phyloP scores from a whole-genome alignment of 1,140 invertebrate species.

The Ooceraea biroi region DNA sequence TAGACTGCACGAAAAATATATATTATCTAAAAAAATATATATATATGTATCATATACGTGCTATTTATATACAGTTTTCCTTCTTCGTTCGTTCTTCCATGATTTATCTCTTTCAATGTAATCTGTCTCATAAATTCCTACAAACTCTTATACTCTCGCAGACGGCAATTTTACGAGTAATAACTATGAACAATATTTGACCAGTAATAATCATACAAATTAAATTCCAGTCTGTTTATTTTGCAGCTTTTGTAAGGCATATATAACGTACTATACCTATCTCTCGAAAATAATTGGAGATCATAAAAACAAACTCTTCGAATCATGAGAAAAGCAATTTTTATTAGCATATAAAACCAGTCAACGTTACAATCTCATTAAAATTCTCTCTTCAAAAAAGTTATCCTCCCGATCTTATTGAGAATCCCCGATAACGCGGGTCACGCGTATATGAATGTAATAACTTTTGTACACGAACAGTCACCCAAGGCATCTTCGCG shows the following conservation, averaged over 20 bases:
- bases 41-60: conserved; percentile 27
- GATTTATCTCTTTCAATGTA: conserved; percentile 10
- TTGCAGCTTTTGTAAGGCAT: neutral
- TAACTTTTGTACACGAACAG: no score
- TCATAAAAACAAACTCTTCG: conserved; percentile 7
- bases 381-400: conserved; percentile 48
- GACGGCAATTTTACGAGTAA: neutral
- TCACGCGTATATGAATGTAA: neutral
- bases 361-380: conserved; percentile 6
- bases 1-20: conserved; percentile 83
- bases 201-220: neutral
- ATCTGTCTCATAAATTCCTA: neutral
- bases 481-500: neutral
- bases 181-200: neutral
- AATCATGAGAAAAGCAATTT: conserved; percentile 42
- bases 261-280: neutral
- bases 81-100: neutral
- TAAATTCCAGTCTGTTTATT: neutral
- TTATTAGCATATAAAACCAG: conserved; percentile 15
- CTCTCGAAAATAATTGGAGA: conserved; percentile 19
- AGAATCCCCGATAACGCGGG: neutral
- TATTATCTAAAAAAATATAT: conserved; percentile 74
- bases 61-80: neutral
- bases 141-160: neutral
- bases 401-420: neutral